Evolutionary conservation across 2,888 invertebrate species (phyloP).

Genomic region (Scaptomyza cyrtandrae): DNA sequence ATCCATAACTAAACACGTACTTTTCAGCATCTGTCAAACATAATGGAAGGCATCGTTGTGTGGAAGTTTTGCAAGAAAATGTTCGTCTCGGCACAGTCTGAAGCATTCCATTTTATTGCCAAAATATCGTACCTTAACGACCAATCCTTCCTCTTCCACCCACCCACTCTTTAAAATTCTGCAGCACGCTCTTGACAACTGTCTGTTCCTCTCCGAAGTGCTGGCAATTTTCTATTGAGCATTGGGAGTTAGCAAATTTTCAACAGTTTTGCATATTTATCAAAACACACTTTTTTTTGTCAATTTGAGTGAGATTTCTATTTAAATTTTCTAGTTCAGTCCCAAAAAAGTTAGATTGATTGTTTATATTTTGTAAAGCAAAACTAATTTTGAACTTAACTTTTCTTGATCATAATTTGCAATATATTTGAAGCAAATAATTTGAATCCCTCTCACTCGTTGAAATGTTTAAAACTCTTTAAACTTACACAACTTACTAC

Average conservation of each 20-base stretch:
- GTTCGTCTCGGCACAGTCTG: slow-evolving; percentile 25
- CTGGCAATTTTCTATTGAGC: slow-evolving; percentile 21
- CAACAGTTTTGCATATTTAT: slow-evolving; percentile 25
- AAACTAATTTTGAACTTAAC: too few relatives aligned
- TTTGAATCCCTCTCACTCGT: too few relatives aligned
- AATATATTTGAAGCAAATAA: too few relatives aligned
- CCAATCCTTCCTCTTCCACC: neutral
- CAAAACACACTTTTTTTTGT: slow-evolving; percentile 18
- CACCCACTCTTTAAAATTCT: neutral
- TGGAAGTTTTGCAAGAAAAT: slow-evolving; percentile 30
- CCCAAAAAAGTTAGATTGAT: too few relatives aligned
- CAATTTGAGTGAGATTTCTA: neutral
- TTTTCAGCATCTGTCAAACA: slow-evolving; percentile 63
- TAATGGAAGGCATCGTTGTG: slow-evolving; percentile 30
- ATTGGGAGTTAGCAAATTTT: slow-evolving; percentile 30
- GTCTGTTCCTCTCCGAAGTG: slow-evolving; percentile 32
- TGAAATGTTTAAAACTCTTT: too few relatives aligned
- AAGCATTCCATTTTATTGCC: slow-evolving; percentile 52
- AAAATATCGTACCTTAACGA: slow-evolving; percentile 41
- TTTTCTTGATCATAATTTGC: too few relatives aligned
- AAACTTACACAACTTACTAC: too few relatives aligned
- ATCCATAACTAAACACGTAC: slow-evolving; percentile 62
- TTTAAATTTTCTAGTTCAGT: neutral
- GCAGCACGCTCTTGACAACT: slow-evolving; percentile 36
- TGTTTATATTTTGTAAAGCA: too few relatives aligned